phyloP scores from a whole-genome alignment of 2,888 invertebrate species.

The Oscheius sp. region DNA sequence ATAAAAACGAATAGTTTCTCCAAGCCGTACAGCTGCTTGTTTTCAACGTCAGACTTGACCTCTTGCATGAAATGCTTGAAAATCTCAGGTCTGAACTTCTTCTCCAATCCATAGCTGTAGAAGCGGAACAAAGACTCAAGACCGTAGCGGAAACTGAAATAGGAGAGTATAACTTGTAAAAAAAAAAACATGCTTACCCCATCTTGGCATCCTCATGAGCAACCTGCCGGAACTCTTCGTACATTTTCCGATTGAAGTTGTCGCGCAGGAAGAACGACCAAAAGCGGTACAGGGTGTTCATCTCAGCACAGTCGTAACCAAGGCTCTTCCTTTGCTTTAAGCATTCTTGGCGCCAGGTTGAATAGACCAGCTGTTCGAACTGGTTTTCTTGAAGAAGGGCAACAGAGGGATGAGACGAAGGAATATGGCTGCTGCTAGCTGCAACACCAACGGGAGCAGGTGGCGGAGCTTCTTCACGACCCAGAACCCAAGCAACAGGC shows the following conservation, averaged over 20 bases:
- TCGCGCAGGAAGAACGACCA: slow-evolving; percentile 99
- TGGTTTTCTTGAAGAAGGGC: slow-evolving; percentile 92
- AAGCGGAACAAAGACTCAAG: slow-evolving; percentile 87
- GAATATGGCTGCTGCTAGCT: slow-evolving; percentile 55
- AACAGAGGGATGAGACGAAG: slow-evolving; percentile 86
- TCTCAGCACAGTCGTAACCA: slow-evolving; percentile 95
- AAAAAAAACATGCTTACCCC: slow-evolving; percentile 79
- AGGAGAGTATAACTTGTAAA: background rate
- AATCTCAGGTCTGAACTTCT: slow-evolving; percentile 91
- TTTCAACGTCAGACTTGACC: slow-evolving; percentile 62
- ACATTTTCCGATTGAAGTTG: slow-evolving; percentile 97
- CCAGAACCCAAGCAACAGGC: slow-evolving; percentile 98
- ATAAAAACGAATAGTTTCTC: slow-evolving; percentile 99
- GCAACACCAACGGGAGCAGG: slow-evolving; percentile 56
- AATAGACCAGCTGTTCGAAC: slow-evolving; percentile 94
- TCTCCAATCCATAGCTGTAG: slow-evolving; percentile 96
- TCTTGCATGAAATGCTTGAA: slow-evolving; percentile 91
- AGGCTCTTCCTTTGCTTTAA: slow-evolving; percentile 91
- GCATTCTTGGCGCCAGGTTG: slow-evolving; percentile 93
- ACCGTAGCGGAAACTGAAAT: slow-evolving; percentile 75
- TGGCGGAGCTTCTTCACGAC: slow-evolving; percentile 48
- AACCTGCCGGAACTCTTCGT: slow-evolving; percentile 89
- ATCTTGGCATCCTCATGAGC: slow-evolving; percentile 92
- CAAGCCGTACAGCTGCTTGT: slow-evolving; percentile 92
- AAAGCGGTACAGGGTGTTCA: slow-evolving; percentile 98